Conservation (phyloP, 2,113 vertebrate genomes). For the Xenopus borealis region DNA sequence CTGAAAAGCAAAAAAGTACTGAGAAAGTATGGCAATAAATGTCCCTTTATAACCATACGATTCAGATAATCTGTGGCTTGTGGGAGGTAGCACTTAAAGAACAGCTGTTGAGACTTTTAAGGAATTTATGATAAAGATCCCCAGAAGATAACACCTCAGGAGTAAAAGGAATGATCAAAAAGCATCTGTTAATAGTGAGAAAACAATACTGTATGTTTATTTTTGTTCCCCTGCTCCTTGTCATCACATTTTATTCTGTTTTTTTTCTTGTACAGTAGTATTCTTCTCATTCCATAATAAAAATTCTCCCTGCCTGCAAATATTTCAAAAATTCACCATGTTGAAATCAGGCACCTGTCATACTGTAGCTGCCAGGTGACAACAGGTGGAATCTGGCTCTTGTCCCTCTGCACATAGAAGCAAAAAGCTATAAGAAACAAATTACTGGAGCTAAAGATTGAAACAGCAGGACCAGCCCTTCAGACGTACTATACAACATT, state of each 20-base stretch:
- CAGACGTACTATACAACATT: conserved; percentile 36
- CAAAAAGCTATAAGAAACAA: conserved; percentile 50
- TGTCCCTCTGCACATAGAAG: conserved; percentile 7
- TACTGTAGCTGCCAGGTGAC: conserved; percentile 6
- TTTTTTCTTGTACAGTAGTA: rapidly evolving
- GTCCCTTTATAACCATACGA: conserved; percentile 79
- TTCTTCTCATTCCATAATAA: rapidly evolving
- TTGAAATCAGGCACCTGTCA: conserved; percentile 32
- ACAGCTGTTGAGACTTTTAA: conserved; percentile 90
- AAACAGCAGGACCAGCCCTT: conserved; percentile 52
- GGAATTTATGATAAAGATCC: conserved; percentile 89
- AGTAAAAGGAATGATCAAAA: conserved; percentile 77
- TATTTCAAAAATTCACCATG: neutral
- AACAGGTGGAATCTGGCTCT: conserved; percentile 34
- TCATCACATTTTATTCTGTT: neutral
- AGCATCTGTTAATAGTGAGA: conserved; percentile 67
- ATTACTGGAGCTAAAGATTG: conserved; percentile 47
- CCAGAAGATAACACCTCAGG: conserved; percentile 79
- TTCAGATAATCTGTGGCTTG: conserved; percentile 82
- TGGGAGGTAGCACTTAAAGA: conserved; percentile 87
- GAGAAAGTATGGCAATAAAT: conserved; percentile 63
- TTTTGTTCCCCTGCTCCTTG: conserved; percentile 56
- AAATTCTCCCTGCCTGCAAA: neutral
- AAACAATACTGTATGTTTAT: conserved; percentile 48
- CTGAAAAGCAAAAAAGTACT: conserved; percentile 69